Base-by-base conservation (phyloP, 2,888 invertebrate species). In the Loripinus fragilis region DNA sequence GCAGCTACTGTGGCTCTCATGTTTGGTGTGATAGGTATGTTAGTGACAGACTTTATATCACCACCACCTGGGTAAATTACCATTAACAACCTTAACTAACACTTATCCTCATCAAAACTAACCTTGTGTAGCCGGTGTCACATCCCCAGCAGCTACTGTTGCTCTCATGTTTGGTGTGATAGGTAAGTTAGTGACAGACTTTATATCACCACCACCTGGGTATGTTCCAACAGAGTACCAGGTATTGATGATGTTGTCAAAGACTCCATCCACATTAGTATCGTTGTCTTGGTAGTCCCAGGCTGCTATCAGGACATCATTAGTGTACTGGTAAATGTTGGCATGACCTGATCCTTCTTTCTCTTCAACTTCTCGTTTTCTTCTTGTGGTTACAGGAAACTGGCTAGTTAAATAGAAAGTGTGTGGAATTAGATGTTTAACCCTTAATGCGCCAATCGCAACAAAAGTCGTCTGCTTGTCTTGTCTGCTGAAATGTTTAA, bases 211-310 rank as follows among this genome's bases (percentile, higher is more conserved):
- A 15, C 71, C 71, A 66, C 42, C 33, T 12, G 76, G 76, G 35
- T 67, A 67, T n/a, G 76, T 71, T 20, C 76, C 76, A n/a, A 71
- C 71, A 30, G 28, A 38, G 52, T 52, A 71, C 76, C 76, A 76
- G 30, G 69, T 71, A 17, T 30, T 10, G 15, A 20, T 55, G 0
- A 76, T 76, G 41, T 76, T 76, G 35, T 76, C 70, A 8, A 25
- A 25, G 0, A 76, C 0, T 7, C 42, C 64, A 15, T 52, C 8
- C 25, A 42, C 71, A 25, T 65, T 23, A 2, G 65, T 38, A 23
- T 70, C 75, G 3, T 60, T 23, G 20, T 76, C 75, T n/a, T 41
- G 42, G 48, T 76, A 76, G 12, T 65, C 20, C 75, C 75, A 76
- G 28, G 30, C 33, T 0, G 70, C 75, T 17, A 35, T 45, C 23